Conservation (phyloP, 2,888 invertebrate genomes). For the Sphaerophoria taeniata region DNA sequence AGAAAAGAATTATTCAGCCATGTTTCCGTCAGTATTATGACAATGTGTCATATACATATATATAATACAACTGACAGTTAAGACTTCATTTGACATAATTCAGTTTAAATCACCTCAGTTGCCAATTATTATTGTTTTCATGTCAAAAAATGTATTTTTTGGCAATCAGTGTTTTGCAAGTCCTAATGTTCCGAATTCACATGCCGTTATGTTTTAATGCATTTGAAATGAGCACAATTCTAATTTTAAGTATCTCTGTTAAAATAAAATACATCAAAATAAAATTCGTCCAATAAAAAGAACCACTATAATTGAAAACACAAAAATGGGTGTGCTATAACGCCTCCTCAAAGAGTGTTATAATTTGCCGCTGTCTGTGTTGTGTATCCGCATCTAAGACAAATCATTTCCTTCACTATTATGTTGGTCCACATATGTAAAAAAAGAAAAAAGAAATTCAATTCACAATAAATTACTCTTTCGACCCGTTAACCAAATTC, state of each 20-base stretch:
- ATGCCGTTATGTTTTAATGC: no score
- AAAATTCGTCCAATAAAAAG: background rate
- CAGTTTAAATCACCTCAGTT: no score
- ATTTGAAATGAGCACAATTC: no score
- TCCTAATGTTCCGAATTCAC: no score
- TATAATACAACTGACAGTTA: no score
- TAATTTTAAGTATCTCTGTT: background rate
- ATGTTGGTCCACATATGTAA: slow-evolving; percentile 48
- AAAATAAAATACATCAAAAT: slow-evolving; percentile 16
- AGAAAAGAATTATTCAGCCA: no score
- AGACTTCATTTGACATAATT: no score
- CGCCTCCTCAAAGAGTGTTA: slow-evolving; percentile 23
- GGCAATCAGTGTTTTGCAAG: no score
- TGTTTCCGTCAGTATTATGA: no score
- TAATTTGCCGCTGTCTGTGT: background rate
- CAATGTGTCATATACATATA: no score
- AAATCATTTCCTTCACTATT: slow-evolving; percentile 48
- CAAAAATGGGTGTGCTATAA: slow-evolving; percentile 21
- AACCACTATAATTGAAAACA: slow-evolving; percentile 10
- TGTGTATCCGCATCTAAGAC: slow-evolving; percentile 17
- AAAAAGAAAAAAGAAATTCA: slow-evolving; percentile 40
- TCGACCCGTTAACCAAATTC: slow-evolving; percentile 49
- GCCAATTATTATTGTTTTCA: no score
- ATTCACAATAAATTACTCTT: slow-evolving; percentile 49
- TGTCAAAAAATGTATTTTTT: no score